A percentile compares a stretch with the other conserved stretches of the same genome.
Conservation (phyloP, 1,140 invertebrate species). For the Teleogryllus occipitalis region DNA sequence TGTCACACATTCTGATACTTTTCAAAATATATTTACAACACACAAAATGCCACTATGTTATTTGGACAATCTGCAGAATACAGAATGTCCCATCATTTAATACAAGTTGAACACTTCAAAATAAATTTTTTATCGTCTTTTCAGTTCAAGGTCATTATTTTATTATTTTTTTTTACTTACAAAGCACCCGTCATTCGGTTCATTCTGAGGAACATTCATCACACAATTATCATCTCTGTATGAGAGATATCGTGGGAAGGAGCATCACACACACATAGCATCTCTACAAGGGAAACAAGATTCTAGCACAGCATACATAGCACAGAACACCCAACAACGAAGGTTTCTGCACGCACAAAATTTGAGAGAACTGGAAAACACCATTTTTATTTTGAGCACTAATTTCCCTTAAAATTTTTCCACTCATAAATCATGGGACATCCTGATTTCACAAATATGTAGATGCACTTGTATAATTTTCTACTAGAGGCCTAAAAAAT, state of each 20-base stretch:
- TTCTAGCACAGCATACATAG: not conserved
- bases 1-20: not conserved
- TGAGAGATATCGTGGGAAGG: too few species aligned
- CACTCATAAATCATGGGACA: not conserved
- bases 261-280: too few species aligned
- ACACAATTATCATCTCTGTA: not conserved
- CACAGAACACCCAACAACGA: not conserved
- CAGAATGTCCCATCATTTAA: conserved; percentile 4
- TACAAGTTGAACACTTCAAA: not conserved
- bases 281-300: not conserved
- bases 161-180: not conserved
- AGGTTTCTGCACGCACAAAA: not conserved
- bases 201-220: not conserved
- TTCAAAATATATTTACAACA: conserved; percentile 2
- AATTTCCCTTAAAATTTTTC: not conserved
- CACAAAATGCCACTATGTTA: not conserved
- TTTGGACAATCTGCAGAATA: not conserved
- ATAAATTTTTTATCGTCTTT: not conserved
- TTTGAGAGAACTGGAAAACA: not conserved
- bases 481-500: not conserved
- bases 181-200: not conserved
- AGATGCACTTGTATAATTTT: not conserved
- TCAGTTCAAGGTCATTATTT: not conserved
- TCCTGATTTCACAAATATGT: not conserved
- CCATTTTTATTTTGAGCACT: not conserved